Conservation (phyloP, 1,140 invertebrate species). For the Leptinotarsa texana region DNA sequence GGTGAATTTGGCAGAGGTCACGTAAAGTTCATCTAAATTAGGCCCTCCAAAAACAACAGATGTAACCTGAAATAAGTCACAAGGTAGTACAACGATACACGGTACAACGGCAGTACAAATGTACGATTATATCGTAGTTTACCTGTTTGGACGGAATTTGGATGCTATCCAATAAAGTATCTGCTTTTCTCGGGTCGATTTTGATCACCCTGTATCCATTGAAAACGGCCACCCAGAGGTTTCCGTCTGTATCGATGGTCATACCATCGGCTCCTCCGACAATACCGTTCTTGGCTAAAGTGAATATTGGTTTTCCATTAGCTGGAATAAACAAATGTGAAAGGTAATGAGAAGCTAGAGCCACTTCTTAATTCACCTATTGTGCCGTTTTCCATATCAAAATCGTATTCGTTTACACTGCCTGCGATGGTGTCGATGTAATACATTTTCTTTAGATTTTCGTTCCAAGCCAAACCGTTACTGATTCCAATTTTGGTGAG, state of each 20-base stretch:
- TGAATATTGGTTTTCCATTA: conserved; percentile 42
- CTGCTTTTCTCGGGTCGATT: conserved; percentile 52
- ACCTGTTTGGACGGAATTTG: conserved; percentile 49
- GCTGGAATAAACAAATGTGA: conserved; percentile 29
- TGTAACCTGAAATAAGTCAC: conserved; percentile 63
- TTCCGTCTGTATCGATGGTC: conserved; percentile 68
- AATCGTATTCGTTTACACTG: conserved; percentile 73
- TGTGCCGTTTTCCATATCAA: conserved; percentile 67
- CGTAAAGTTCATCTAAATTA: conserved; percentile 74
- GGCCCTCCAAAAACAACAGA: conserved; percentile 80
- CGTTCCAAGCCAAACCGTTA: conserved; percentile 81
- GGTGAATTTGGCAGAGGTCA: conserved; percentile 65
- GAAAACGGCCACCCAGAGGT: conserved; percentile 68
- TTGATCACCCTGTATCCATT: conserved; percentile 52
- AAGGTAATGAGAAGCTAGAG: conserved; percentile 13
- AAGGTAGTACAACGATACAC: too few relatives aligned
- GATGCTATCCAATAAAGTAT: conserved; percentile 46
- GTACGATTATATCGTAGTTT: conserved; percentile 8
- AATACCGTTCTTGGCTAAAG: conserved; percentile 37
- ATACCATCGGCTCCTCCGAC: conserved; percentile 66
- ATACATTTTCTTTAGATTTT: conserved; percentile 69
- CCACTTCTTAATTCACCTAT: conserved; percentile 62
- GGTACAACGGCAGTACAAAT: too few relatives aligned
- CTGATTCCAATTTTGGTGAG: conserved; percentile 66
- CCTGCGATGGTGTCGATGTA: conserved; percentile 73